Base-by-base conservation (phyloP, 2,797 vertebrate genomes). In the Sorex maritimensis region DNA sequence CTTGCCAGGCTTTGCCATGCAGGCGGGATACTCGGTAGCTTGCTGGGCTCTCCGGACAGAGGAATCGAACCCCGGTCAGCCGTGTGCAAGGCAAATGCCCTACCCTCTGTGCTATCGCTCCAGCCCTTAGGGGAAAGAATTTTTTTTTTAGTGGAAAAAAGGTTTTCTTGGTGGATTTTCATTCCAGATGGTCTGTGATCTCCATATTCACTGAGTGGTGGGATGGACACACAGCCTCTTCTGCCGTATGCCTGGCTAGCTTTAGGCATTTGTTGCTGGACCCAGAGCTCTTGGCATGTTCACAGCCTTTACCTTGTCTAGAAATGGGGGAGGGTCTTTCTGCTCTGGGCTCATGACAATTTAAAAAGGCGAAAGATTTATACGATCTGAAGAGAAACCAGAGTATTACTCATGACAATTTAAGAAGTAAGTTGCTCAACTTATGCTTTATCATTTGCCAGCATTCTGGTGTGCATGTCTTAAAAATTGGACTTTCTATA, bases 401-500 rank as follows among this genome's bases (percentile, higher is more conserved):
- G n/a, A n/a, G n/a, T n/a, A n/a, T n/a, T n/a, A n/a, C 30, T 86
- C 23, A 10, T 13, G 55, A n/a, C 4, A 52, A 19, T 90, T 88
- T 74, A 41, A 94, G 30, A 87, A 72, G n/a, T 95, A 90, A 82
- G 34, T 94, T 88, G 63, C 46, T 92, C 23, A 87, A 72, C 8
- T 58, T 68, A 86, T 85, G 38, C 34, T 49, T 49, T 92, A 0
- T 77, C 10, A 63, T 44, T 46, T 68, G 68, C 30, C 58, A 26
- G 77, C 68, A 73, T 81, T 81, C 80, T 68, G 38, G 23, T 84
- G 46, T 88, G 46, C 72, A 17, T 83, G 21, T 87, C 4, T 78
- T 74, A 90, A 86, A 19, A 86, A 68, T 34, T 26, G 17, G 11
- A 24, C 74, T 92, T 92, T 19, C 41, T 78, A 19, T 2, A 30